Percentiles rank a stretch among this genome's conserved stretches.
Evolutionary conservation across 35 echinoderm and acorn worm genomes (phyloP).

Genomic region (Strongylocentrotus purpuratus): DNA sequence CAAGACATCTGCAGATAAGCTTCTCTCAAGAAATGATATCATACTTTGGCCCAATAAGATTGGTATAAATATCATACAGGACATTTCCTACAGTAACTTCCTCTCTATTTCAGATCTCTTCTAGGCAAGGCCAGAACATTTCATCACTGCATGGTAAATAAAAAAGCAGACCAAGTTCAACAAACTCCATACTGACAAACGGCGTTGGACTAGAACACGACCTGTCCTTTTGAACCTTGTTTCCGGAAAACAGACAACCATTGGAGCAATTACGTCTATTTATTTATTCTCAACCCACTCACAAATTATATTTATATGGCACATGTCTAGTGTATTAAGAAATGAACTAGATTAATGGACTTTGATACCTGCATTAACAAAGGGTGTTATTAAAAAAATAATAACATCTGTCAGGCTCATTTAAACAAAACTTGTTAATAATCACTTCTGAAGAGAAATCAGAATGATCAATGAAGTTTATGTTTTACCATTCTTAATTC

Average conservation of each 20-base stretch:
- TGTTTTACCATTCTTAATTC: neutral
- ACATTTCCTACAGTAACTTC: neutral
- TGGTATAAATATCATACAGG: neutral
- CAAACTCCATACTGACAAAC: neutral
- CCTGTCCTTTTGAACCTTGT: neutral
- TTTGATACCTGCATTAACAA: neutral
- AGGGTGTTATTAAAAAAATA: neutral
- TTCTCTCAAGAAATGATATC: constrained; percentile 6
- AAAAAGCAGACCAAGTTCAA: neutral
- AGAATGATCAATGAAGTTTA: neutral
- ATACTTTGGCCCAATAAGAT: neutral
- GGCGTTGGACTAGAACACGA: neutral
- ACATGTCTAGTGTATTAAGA: neutral
- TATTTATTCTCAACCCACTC: neutral
- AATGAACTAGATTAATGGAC: neutral
- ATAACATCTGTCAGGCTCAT: neutral
- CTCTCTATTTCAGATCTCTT: neutral
- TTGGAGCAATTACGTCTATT: neutral
- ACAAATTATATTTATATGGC: neutral
- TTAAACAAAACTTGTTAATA: neutral
- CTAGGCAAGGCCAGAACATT: neutral
- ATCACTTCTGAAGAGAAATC: neutral
- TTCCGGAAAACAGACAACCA: constrained; percentile 9
- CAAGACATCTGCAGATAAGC: neutral
- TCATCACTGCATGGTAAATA: neutral